These are phyloP conservation scores for Cataglyphis hispanica DNA, from an alignment of 1,140 invertebrate species.

Conservation along the genomic window DNA sequence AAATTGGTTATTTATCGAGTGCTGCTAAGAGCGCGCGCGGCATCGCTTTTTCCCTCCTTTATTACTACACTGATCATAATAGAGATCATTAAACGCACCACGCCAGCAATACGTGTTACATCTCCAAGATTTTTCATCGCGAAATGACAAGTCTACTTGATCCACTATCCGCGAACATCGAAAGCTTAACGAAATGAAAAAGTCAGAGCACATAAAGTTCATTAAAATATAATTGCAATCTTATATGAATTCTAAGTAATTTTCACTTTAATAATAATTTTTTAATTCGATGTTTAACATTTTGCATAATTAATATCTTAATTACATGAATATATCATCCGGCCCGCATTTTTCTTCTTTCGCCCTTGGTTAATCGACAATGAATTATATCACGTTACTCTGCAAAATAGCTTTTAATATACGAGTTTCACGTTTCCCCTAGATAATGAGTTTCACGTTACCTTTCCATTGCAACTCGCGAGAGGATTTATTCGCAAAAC, in stretches of 20 bases:
- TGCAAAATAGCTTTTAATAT: constrained; percentile 63
- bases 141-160: constrained; percentile 30
- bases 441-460: constrained; percentile 63
- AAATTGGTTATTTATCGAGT: constrained; percentile 81
- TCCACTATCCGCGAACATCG: neutral
- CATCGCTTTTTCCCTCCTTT: constrained; percentile 44
- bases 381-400: constrained; percentile 56
- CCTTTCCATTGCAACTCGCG: constrained; percentile 50
- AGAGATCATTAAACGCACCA: constrained; percentile 80
- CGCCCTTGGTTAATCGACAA: constrained; percentile 45
- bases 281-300: constrained; percentile 8
- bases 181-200: constrained; percentile 1
- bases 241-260: neutral
- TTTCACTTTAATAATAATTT: constrained; percentile 26
- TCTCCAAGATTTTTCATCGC: constrained; percentile 78
- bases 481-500: constrained; percentile 48
- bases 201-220: neutral
- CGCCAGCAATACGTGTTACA: constrained; percentile 79
- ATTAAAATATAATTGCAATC: neutral
- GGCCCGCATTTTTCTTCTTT: constrained; percentile 16
- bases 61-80: constrained; percentile 72
- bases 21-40: constrained; percentile 38
- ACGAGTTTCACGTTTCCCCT: constrained; percentile 53
- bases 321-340: constrained; percentile 29
- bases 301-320: constrained; percentile 53